Base-by-base conservation (phyloP, 1,140 invertebrate genomes). In the Leptonema lineaticorne region DNA sequence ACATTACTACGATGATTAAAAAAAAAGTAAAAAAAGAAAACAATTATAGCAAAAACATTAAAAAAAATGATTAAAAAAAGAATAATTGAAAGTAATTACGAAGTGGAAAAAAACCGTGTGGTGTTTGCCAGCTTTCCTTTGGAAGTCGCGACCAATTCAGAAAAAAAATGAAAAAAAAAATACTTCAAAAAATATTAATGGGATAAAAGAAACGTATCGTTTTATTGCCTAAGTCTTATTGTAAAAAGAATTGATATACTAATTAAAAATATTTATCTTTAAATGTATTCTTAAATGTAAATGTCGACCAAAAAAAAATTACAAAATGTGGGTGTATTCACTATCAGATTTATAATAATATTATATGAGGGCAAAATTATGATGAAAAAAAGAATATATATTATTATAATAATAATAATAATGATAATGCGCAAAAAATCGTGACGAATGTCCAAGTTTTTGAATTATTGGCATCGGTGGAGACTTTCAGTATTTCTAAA, bases 271-370 rank as follows among this genome's bases (percentile, higher is more conserved):
- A 50, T 48, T 71, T 67, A 69, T 68, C 66, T 66, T n/a, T 71
- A 62, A 68, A 71, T 63, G 56, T 72, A 72, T 66, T 68, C 63
- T 72, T 69, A 72, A 33, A 67, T 59, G 67, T 67, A 69, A 72
- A 69, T 72, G 68, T 72, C 70, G 70, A 72, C 70, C 70, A 72
- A 72, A 71, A n/a, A n/a, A n/a, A 69, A 59, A 69, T 67, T 72
- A 72, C 67, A 72, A 69, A n/a, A 67, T 63, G 67, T 69, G 67
- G 58, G 67, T 69, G 68, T 69, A 72, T 72, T 72, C 70, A 72
- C 68, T 72, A 67, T 72, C 67, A 67, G 59, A 72, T 67, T 72
- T 68, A 60, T 72, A 69, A 60, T 37, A 22, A n/a, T n/a, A n/a
- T n/a, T 48, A 66, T 72, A 69, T 69, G 70, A 67, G 53, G 66